Conservation (phyloP, 1,140 invertebrate genomes). For the Pseudoatta argentina region DNA sequence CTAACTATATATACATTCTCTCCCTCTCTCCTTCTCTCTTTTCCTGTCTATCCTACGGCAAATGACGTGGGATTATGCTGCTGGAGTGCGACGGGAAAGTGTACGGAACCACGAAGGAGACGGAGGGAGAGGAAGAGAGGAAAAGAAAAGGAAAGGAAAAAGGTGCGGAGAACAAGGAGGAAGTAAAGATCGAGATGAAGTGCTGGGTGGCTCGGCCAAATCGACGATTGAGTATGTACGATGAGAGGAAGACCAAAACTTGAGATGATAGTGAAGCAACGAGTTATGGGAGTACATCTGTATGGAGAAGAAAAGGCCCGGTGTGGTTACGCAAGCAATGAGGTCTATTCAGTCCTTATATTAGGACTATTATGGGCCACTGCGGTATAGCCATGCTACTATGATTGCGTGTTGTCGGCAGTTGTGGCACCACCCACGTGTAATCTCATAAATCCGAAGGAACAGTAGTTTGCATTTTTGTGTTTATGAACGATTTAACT, state of each 20-base stretch:
- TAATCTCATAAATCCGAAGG: constrained; percentile 5
- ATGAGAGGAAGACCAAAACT: constrained; percentile 43
- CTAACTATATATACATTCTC: constrained; percentile 69
- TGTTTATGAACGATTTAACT: background rate
- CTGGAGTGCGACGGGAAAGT: constrained; percentile 45
- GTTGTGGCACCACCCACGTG: constrained; percentile 11
- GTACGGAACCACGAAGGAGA: background rate
- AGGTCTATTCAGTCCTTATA: constrained; percentile 79
- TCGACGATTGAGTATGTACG: constrained; percentile 58
- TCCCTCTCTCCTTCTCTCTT: background rate
- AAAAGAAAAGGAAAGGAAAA: background rate
- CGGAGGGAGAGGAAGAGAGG: constrained; percentile 6
- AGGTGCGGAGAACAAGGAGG: constrained; percentile 8
- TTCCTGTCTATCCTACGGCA: constrained; percentile 25
- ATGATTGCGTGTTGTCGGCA: constrained; percentile 21
- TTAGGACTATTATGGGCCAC: constrained; percentile 78
- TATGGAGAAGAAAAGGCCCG: constrained; percentile 50
- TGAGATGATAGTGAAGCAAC: constrained; percentile 53
- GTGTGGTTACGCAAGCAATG: constrained; percentile 79
- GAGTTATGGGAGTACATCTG: constrained; percentile 62
- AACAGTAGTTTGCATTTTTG: background rate
- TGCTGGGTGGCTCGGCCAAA: constrained; percentile 47
- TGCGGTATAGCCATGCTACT: constrained; percentile 43
- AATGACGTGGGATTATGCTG: constrained; percentile 27
- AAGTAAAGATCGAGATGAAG: constrained; percentile 57